Conservation (phyloP, 2,797 vertebrate species). For the Galaxias olidus region DNA sequence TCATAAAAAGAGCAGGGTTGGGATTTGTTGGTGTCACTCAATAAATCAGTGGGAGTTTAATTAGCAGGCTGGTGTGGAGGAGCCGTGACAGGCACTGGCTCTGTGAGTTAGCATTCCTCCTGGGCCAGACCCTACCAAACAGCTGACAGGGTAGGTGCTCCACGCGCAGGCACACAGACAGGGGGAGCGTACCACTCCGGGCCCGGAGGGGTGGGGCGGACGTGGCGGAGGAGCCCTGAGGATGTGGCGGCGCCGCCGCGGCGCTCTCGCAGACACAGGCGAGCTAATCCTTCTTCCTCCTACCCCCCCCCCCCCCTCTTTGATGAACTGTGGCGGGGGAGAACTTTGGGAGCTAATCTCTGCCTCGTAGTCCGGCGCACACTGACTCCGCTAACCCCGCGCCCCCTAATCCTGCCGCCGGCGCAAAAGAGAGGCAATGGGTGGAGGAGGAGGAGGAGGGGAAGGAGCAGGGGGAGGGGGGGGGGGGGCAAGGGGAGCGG, state of each 20-base stretch:
- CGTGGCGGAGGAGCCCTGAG: background rate
- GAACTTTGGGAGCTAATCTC: slow-evolving; percentile 70
- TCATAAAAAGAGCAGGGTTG: slow-evolving; percentile 87
- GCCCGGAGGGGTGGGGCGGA: slow-evolving; percentile 5
- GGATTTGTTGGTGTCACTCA: slow-evolving; percentile 95
- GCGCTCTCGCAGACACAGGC: too few relatives aligned
- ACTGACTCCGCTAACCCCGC: slow-evolving; percentile 62
- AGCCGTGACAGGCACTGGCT: slow-evolving; percentile 81
- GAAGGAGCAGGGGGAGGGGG: background rate
- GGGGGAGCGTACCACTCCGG: slow-evolving; percentile 49
- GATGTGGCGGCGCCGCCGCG: background rate
- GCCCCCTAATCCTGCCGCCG: slow-evolving; percentile 60
- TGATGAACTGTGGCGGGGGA: slow-evolving; percentile 64
- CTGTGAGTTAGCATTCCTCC: slow-evolving; percentile 82
- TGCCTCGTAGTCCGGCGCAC: slow-evolving; percentile 65
- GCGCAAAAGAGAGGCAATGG: slow-evolving; percentile 21
- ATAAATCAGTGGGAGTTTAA: slow-evolving; percentile 97
- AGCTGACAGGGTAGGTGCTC: slow-evolving; percentile 58
- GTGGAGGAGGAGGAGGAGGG: slow-evolving; percentile 21
- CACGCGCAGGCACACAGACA: slow-evolving; percentile 19
- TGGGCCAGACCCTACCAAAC: slow-evolving; percentile 74
- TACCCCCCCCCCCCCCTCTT: slow-evolving; percentile 23
- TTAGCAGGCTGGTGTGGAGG: slow-evolving; percentile 87
- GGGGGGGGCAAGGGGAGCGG: background rate
- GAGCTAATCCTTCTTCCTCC: slow-evolving; percentile 39